These are phyloP conservation scores for Lasioglossum morio DNA, from an alignment of 2,888 invertebrate species.

Conservation along the genomic window DNA sequence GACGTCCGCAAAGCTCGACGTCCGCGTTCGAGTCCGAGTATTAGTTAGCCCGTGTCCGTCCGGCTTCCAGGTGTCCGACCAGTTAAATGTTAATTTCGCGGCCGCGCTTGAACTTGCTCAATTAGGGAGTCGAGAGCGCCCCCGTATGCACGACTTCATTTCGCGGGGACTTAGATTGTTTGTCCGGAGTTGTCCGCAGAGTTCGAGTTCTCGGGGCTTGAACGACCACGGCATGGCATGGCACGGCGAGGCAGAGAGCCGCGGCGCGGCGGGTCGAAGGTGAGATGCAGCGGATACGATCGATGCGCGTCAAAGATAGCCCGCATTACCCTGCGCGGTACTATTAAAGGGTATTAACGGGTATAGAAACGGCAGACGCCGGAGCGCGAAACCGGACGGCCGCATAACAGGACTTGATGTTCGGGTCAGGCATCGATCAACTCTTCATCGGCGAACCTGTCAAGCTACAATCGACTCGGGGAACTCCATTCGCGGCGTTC, in stretches of 20 bases:
- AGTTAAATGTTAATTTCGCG: conserved; percentile 81
- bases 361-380: background rate
- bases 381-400: background rate
- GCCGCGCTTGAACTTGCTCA: conserved; percentile 76
- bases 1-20: conserved; percentile 38
- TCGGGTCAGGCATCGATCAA: background rate
- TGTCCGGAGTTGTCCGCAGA: background rate
- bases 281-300: background rate
- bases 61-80: conserved; percentile 74
- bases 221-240: background rate
- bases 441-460: background rate
- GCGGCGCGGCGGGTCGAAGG: background rate
- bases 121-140: conserved; percentile 79
- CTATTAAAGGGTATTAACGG: conserved; percentile 9
- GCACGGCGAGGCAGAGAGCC: background rate
- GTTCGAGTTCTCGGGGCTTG: background rate
- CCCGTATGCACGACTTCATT: conserved; percentile 23
- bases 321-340: background rate
- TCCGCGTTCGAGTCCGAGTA: conserved; percentile 62
- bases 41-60: conserved; percentile 76
- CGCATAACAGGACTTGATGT: conserved; percentile 1
- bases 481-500: background rate
- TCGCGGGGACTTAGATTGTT: background rate
- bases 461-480: background rate
- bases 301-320: conserved; percentile 10